Evolutionary conservation across 2,888 invertebrate species (phyloP), one percentile per base, ranked within the genome.

Genomic region (Sminthurides aquaticus): DNA sequence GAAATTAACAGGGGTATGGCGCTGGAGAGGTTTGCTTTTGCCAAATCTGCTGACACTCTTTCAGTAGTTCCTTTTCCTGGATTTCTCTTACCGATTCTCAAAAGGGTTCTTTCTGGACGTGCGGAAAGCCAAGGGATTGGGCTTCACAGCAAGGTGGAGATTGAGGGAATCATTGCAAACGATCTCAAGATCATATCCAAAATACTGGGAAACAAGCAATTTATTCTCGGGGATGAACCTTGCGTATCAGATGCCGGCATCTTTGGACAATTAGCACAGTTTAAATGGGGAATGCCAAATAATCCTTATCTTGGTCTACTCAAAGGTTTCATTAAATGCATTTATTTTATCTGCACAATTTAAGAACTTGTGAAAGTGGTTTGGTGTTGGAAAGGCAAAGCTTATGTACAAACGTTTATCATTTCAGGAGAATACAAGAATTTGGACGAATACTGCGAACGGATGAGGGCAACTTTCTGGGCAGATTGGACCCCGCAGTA

Each of bases 191-290:
- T 67, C 3, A 55, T 74, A 8, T 74, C 74, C 2, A 49, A 34
- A 3, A 64, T 71, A 28, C 62, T 75, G 2, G 73, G 73, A 43
- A 67, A 65, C 18, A 71, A 69, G 52, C 54, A 65, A 48, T 71
- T 64, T 27, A 60, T 72, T 52, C 43, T 66, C 8, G 73, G 73
- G 72, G 76, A 72, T 20, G 58, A 65, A 11, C 66, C 69, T 0
- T 70, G 68, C 58, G 61, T 66, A 57, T 66, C 68, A 2, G 80
- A 80, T 69, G 79, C 78, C 71, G 75, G 78, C 1, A 70, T 79
- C 52, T 80, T 80, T 75, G 79, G 78, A 8, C 75, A 77, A 72
- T 64, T 80, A 55, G 72, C 77, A 22, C 78, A 78, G 72, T 71
- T 78, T 1, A 64, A 76, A 24, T 79, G 76, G 75, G 73, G 72